Evolutionary conservation across 2,888 invertebrate species (phyloP).

Genomic region (Spodoptera picta): DNA sequence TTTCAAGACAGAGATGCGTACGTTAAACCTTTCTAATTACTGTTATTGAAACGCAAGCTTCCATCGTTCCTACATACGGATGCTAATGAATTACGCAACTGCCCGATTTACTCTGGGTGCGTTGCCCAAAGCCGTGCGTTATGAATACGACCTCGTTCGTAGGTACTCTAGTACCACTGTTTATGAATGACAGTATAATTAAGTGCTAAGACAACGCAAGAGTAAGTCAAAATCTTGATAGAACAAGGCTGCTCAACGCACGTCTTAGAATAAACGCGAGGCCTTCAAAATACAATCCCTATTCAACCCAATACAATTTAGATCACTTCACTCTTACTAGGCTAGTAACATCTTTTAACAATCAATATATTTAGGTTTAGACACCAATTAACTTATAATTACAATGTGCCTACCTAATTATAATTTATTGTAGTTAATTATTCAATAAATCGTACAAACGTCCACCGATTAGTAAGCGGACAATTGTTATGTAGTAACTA

Average conservation of each 20-base stretch:
- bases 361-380: no score
- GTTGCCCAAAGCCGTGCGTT: constrained; percentile 64
- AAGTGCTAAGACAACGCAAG: constrained; percentile 64
- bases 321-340: constrained; percentile 8
- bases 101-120: constrained; percentile 63
- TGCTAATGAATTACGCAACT: constrained; percentile 65
- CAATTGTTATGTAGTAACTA: constrained; percentile 40
- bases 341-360: constrained; percentile 3
- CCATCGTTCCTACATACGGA: constrained; percentile 49
- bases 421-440: constrained; percentile 9
- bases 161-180: constrained; percentile 38
- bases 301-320: constrained; percentile 16
- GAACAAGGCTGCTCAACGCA: constrained; percentile 74
- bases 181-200: constrained; percentile 77
- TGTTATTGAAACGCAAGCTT: constrained; percentile 31
- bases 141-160: constrained; percentile 70
- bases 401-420: constrained; percentile 17
- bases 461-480: constrained; percentile 40
- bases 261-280: constrained; percentile 60
- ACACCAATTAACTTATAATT: no score
- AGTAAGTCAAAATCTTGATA: constrained; percentile 70
- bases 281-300: constrained; percentile 46
- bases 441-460: constrained; percentile 44
- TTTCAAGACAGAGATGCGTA: constrained; percentile 13
- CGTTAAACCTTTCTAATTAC: constrained; percentile 29